Evolutionary conservation across 2,888 invertebrate species (phyloP).

Genomic region (Dryocosmus kuriphilus): DNA sequence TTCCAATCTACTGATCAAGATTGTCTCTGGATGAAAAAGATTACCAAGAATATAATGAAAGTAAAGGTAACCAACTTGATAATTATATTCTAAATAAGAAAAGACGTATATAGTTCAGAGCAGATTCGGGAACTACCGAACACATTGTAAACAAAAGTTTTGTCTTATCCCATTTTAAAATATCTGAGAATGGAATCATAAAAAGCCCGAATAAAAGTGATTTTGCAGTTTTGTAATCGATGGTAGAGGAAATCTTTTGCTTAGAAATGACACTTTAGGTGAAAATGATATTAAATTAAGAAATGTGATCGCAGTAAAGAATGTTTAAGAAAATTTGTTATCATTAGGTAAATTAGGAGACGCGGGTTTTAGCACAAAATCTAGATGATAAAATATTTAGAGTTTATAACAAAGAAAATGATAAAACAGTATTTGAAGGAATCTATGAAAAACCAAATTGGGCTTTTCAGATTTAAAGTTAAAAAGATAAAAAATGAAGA

Average conservation of each 20-base stretch:
- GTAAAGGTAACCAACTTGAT: slow-evolving; percentile 33
- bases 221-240: too few relatives aligned
- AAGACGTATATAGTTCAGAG: too few relatives aligned
- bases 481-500: slow-evolving; percentile 23
- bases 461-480: slow-evolving; percentile 51
- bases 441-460: slow-evolving; percentile 54
- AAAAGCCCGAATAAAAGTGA: too few relatives aligned
- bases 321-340: slow-evolving; percentile 58
- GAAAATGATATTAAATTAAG: slow-evolving; percentile 49
- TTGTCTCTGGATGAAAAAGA: too few relatives aligned
- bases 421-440: slow-evolving; percentile 51
- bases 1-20: too few relatives aligned
- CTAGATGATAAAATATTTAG: slow-evolving; percentile 51
- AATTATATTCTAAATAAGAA: too few relatives aligned
- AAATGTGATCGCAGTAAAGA: slow-evolving; percentile 55
- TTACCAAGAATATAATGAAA: background rate
- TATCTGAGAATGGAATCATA: too few relatives aligned
- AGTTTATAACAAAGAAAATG: slow-evolving; percentile 49
- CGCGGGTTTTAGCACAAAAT: slow-evolving; percentile 42
- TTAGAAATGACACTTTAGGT: slow-evolving; percentile 45
- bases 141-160: too few relatives aligned
- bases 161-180: too few relatives aligned
- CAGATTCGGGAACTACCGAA: too few relatives aligned
- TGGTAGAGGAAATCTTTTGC: slow-evolving; percentile 54
- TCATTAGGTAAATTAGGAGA: slow-evolving; percentile 56